Evolutionary conservation across 2,888 invertebrate species (phyloP).

Genomic region (Carterocephalus palaemon): DNA sequence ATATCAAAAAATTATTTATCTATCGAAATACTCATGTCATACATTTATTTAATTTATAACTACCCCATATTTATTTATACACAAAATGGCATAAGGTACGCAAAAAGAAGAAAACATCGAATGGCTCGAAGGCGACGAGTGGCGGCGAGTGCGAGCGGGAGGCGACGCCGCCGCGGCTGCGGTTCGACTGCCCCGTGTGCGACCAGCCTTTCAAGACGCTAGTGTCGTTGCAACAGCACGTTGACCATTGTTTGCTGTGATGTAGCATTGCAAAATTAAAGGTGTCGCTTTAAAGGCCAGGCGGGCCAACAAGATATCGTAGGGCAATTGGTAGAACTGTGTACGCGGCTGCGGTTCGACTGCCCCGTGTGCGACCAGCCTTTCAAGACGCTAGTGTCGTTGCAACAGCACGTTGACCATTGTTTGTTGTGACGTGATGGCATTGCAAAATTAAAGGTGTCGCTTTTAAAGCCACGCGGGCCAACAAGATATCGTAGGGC

Average conservation of each 20-base stretch:
- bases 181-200: conserved; percentile 79
- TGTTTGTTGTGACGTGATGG: too few species aligned
- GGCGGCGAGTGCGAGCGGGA: conserved; percentile 33
- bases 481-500: too few species aligned
- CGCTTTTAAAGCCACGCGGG: too few species aligned
- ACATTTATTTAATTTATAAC: conserved; percentile 1
- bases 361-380: conserved; percentile 78
- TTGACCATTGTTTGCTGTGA: conserved; percentile 67
- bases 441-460: conserved; percentile 22
- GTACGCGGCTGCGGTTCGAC: too few species aligned
- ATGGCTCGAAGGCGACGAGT: conserved; percentile 24
- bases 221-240: conserved; percentile 76
- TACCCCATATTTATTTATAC: conserved; percentile 15
- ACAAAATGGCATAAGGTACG: conserved; percentile 40
- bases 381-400: conserved; percentile 68
- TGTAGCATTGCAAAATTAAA: conserved; percentile 24
- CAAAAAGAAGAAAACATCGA: conserved; percentile 55
- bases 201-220: conserved; percentile 71
- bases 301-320: too few species aligned
- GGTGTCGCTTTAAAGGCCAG: too few species aligned
- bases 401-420: too few species aligned
- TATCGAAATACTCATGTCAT: too few species aligned
- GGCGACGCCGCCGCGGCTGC: conserved; percentile 60
- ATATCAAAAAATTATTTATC: too few species aligned
- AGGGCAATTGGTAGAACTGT: too few species aligned